A percentile compares a stretch with the other conserved stretches of the same genome.
Conservation (phyloP, 2,797 vertebrate genomes). For the Rhinatrema bivittatum region DNA sequence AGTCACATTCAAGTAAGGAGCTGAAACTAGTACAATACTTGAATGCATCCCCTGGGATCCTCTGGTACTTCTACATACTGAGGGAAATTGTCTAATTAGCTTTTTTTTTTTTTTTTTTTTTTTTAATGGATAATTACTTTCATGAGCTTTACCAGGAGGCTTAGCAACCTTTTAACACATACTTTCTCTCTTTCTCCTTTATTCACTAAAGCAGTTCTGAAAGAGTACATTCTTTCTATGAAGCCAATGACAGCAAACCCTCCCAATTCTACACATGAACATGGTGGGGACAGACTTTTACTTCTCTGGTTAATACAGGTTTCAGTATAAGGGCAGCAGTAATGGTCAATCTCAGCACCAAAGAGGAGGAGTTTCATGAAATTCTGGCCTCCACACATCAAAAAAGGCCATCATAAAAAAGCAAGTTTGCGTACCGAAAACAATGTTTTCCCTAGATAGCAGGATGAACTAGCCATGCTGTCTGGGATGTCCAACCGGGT, state of each 20-base stretch:
- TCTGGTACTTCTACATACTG: conserved; percentile 29
- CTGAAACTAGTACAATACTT: conserved; percentile 42
- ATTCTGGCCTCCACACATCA: conserved; percentile 33
- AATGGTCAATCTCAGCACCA: conserved; percentile 36
- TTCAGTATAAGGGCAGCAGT: conserved; percentile 40
- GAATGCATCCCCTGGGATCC: conserved; percentile 28
- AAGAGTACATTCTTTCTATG: conserved; percentile 45
- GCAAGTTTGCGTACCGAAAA: too few species aligned
- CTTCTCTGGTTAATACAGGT: conserved; percentile 27
- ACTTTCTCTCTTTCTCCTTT: conserved; percentile 2
- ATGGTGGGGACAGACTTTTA: conserved; percentile 33
- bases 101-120: conserved; percentile 29
- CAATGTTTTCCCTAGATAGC: too few species aligned
- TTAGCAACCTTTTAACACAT: conserved; percentile 47
- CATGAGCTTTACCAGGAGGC: conserved; percentile 40
- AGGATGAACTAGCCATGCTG: too few species aligned
- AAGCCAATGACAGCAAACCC: too few species aligned
- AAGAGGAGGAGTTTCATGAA: conserved; percentile 34
- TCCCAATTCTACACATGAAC: conserved; percentile 38
- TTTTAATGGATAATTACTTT: conserved; percentile 38
- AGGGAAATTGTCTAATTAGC: conserved; percentile 43
- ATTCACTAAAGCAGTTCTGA: conserved; percentile 26
- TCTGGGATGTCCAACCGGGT: too few species aligned
- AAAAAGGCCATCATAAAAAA: conserved; percentile 38
- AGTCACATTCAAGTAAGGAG: conserved; percentile 23